These are phyloP conservation scores for Sturmia bella DNA, from an alignment of 2,888 invertebrate genomes.

Conservation along the genomic window DNA sequence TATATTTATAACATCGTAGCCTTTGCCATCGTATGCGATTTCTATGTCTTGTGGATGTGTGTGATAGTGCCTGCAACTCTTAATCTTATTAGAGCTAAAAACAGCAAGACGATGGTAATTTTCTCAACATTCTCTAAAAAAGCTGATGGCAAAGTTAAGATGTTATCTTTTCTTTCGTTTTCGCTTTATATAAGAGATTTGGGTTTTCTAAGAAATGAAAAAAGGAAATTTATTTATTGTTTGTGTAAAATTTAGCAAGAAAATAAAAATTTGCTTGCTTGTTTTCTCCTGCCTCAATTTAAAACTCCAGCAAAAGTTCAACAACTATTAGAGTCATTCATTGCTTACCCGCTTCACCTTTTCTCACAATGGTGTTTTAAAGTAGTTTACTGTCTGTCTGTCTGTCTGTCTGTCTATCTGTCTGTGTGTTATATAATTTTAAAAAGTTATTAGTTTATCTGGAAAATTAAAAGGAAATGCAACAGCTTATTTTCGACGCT, in stretches of 20 bases:
- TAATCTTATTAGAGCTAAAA: conserved; percentile 37
- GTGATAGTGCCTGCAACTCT: conserved; percentile 28
- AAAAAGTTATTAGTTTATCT: conserved; percentile 60
- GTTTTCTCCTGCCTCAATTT: conserved; percentile 16
- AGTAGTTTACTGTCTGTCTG: conserved; percentile 48
- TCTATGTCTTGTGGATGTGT: conserved; percentile 1
- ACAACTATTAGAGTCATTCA: conserved; percentile 6
- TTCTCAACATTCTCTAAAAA: conserved; percentile 2
- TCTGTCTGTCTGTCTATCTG: too few species aligned
- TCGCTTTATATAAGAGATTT: neutral
- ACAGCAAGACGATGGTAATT: conserved; percentile 34
- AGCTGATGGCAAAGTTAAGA: conserved; percentile 58
- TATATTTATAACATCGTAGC: conserved; percentile 16
- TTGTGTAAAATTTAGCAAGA: conserved; percentile 15
- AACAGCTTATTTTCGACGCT: conserved; percentile 62
- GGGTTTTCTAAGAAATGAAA: conserved; percentile 37
- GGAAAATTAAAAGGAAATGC: conserved; percentile 61
- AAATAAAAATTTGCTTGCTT: conserved; percentile 4
- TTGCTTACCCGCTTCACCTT: neutral
- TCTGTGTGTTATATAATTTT: conserved; percentile 46
- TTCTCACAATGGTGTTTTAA: conserved; percentile 29
- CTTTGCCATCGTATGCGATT: conserved; percentile 22
- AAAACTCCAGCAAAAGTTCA: conserved; percentile 28
- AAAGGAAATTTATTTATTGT: conserved; percentile 47
- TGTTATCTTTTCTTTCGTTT: conserved; percentile 48